Conservation (phyloP, 2,113 vertebrate species). For the Leucopsar rothschildi region DNA sequence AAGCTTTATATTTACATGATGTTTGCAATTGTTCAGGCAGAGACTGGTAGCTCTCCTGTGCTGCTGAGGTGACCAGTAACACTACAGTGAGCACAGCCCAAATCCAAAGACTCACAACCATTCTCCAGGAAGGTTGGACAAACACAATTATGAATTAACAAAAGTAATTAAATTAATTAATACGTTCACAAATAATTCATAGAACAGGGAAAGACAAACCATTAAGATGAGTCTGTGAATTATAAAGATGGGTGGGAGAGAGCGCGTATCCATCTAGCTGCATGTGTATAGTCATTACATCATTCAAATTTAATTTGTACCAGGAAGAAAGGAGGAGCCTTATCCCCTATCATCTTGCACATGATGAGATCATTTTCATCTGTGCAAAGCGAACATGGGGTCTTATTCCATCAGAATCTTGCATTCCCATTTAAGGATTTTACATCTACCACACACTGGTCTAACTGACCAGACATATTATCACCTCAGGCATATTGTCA, state of each 20-base stretch:
- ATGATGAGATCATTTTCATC: neutral
- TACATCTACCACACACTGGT: slow-evolving; percentile 19
- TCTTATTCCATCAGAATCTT: slow-evolving; percentile 8
- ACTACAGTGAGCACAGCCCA: neutral
- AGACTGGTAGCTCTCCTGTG: neutral
- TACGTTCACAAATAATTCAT: neutral
- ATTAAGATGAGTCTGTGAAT: neutral
- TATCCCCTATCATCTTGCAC: neutral
- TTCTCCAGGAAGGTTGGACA: neutral
- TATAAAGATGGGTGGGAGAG: neutral
- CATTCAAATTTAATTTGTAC: neutral
- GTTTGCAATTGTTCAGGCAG: neutral
- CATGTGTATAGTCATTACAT: neutral
- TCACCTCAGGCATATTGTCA: slow-evolving; percentile 40
- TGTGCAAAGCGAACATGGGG: neutral
- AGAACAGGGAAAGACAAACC: neutral
- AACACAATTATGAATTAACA: neutral
- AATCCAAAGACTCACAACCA: neutral
- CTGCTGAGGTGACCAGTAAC: neutral
- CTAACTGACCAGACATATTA: slow-evolving; percentile 34
- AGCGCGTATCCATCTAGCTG: neutral
- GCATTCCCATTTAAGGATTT: neutral
- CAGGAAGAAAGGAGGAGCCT: slow-evolving; percentile 2
- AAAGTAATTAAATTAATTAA: neutral
- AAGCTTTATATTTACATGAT: neutral